Base-by-base conservation (phyloP, 2,888 invertebrate genomes). In the Drosophila fulvimacula region DNA sequence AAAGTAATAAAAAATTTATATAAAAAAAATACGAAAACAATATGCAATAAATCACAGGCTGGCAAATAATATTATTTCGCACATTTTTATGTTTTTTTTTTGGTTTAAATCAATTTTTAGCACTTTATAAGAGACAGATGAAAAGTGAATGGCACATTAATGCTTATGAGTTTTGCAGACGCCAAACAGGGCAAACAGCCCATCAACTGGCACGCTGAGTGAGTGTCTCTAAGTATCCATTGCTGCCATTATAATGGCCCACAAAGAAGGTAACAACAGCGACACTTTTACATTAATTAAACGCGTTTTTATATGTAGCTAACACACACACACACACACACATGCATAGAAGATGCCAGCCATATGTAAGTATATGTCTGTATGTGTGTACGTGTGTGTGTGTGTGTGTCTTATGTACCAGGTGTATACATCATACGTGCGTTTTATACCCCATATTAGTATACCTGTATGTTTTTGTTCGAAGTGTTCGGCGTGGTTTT, bases 221-320 rank as follows among this genome's bases (percentile, higher is more conserved):
- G 44, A 61, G 70, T 69, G 34, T 30, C 49, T 30, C 44, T 51
- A 57, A 67, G 73, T 77, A 64, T 66, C 67, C 67, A 63, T 49
- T 68, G 68, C 57, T 58, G 81, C 42, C 73, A 59, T 71, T 64
- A 69, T 24, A 73, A 51, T 34, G 67, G 53, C 63, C 53, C 65
- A 58, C 66, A 66, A 79, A 66, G 79, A 56, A 55, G 69, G 65
- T 66, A 61, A 56, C 69, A 68, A 52, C 72, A 48, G 73, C 78
- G 76, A 81, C 82, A 84, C 87, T 89, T 89, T 84, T 69, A 78
- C 79, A 89, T 81, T 89, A 84, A 89, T 89, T 84, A 84, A 84
- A 89, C 89, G 81, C 84, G 76, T 81, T 87, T 89, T 86, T 86
- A 74, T 86, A 75, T 73, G 83, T 84, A 76, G 49, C 65, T 66